These are phyloP conservation scores for Octomys mimax DNA, from an alignment of 2,797 vertebrate species.

Conservation along the genomic window DNA sequence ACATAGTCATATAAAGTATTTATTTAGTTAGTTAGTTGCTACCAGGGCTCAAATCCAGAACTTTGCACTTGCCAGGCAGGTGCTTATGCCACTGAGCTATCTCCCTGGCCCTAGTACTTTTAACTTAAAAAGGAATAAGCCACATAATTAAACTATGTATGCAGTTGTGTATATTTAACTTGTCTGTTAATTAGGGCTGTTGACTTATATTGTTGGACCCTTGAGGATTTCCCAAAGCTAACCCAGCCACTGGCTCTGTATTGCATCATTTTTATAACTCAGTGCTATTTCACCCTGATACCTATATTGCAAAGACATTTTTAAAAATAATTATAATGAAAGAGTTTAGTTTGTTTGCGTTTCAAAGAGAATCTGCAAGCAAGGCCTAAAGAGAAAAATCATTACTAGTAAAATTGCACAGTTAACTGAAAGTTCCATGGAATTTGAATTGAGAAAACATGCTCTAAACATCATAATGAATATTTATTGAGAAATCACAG, in stretches of 20 bases:
- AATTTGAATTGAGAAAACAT: conserved; percentile 34
- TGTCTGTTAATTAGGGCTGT: conserved; percentile 70
- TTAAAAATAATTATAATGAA: conserved; percentile 75
- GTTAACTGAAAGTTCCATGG: conserved; percentile 50
- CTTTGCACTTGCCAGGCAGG: too few relatives aligned
- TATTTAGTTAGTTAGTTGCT: too few relatives aligned
- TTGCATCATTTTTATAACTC: conserved; percentile 32
- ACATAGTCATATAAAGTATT: neutral
- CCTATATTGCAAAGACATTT: conserved; percentile 66
- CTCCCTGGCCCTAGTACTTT: neutral
- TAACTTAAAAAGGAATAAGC: conserved; percentile 50
- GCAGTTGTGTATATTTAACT: neutral
- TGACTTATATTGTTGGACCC: neutral
- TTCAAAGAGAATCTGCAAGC: conserved; percentile 63
- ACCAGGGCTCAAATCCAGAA: too few relatives aligned
- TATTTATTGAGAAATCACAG: conserved; percentile 59
- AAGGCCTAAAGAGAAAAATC: conserved; percentile 58
- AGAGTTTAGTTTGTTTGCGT: conserved; percentile 70
- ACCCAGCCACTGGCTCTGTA: conserved; percentile 57
- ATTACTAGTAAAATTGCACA: conserved; percentile 35
- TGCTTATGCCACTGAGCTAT: too few relatives aligned
- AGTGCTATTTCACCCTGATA: conserved; percentile 64
- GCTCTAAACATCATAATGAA: conserved; percentile 42
- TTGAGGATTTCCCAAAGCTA: conserved; percentile 57
- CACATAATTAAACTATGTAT: neutral